Base-by-base conservation (phyloP, 2,888 invertebrate species). In the Microctonus hyperodae region DNA sequence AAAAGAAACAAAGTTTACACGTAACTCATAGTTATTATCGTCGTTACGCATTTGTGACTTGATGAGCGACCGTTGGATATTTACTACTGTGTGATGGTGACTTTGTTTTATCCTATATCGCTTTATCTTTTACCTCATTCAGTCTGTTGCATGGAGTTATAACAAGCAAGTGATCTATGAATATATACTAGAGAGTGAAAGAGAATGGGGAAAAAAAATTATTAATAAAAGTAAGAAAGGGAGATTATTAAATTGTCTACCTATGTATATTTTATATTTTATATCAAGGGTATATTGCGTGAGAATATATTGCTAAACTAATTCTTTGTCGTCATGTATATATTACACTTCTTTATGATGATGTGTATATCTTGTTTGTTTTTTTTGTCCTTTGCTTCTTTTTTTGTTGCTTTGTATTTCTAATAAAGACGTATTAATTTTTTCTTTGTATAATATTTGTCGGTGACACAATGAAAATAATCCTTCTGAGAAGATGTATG, bases 1-100 rank as follows among this genome's bases (percentile, higher is more conserved):
- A n/a, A 16, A 44, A 16, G 6, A 44, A 16, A 16, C 44, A 44
- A 44, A 44, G 44, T 44, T 44, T 44, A 44, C 7, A 44, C 44
- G 44, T 44, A 44, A 44, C 44, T 44, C 44, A 44, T n/a, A 7
- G 44, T 44, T 44, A 44, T 44, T 44, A 44, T 44, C 44, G 44
- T 44, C 44, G 44, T 44, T 44, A 44, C 16, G 16, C 16, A 6
- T 44, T 44, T 44, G 44, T 44, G 44, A 44, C 44, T 44, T 44
- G 44, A 44, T 44, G 44, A 44, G 44, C 16, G 16, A 16, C 44
- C 44, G 44, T 16, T n/a, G 16, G 44, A n/a, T 16, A 16, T 44
- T 5, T 16, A n/a, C 7, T 16, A 7, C 16, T 28, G 7, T 28
- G 7, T 28, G 7, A 16, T 37, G 37, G 37, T 13, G 37, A 44